phyloP scores from a whole-genome alignment of 92 coral and sea anemone species.

The Epizoanthus illoricatus region DNA sequence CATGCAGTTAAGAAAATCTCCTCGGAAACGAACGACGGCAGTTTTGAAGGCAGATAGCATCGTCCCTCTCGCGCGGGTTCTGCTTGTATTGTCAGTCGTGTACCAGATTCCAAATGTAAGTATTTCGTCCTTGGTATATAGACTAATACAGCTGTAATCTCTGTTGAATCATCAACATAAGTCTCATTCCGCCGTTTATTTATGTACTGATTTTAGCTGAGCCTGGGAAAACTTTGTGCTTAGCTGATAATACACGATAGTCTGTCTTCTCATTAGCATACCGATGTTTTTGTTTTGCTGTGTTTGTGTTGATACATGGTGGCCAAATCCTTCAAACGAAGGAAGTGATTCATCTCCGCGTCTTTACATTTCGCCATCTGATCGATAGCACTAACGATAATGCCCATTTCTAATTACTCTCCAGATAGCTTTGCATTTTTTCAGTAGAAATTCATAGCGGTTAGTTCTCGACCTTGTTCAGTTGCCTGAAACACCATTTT shows the following conservation, averaged over 20 bases:
- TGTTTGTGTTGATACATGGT: constrained; percentile 19
- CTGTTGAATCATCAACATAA: not conserved
- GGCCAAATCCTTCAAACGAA: not conserved
- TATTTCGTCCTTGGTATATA: not conserved
- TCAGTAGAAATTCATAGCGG: not conserved
- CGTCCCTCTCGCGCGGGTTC: constrained; percentile 16
- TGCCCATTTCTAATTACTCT: not conserved
- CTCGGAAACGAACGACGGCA: constrained; percentile 70
- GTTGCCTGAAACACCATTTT: not conserved
- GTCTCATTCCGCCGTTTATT: not conserved
- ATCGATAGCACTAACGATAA: not conserved
- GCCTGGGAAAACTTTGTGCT: not conserved
- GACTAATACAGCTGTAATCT: not conserved
- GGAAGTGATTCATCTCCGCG: not conserved
- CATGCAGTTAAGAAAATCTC: constrained; percentile 67
- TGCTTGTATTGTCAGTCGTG: constrained; percentile 30
- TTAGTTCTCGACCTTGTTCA: not conserved
- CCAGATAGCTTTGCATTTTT: not conserved
- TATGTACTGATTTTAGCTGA: constrained; percentile 16
- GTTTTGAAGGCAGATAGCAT: constrained; percentile 57
- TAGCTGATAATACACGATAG: constrained; percentile 14
- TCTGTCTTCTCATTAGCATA: not conserved
- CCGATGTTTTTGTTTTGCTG: constrained; percentile 31
- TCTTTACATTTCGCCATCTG: not conserved
- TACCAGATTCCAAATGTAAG: constrained; percentile 35